These are phyloP conservation scores for Belgica antarctica DNA, from an alignment of 2,888 invertebrate genomes.

Conservation along the genomic window DNA sequence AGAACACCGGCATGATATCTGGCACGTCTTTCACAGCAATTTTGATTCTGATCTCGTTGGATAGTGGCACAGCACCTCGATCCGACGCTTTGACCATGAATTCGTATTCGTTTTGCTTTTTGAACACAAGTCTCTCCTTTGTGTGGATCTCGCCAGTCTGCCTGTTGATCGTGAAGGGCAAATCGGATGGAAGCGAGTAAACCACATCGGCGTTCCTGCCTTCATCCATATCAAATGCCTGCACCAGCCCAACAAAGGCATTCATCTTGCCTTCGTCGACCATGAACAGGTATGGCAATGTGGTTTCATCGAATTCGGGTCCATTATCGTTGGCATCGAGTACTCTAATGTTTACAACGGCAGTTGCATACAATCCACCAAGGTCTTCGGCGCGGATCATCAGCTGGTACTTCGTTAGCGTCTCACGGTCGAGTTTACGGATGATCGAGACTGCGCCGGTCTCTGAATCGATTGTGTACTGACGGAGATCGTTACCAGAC, in stretches of 20 bases:
- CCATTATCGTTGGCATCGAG: slow-evolving; percentile 91
- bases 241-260: slow-evolving; percentile 73
- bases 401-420: slow-evolving; percentile 80
- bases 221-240: slow-evolving; percentile 82
- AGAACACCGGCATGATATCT: slow-evolving; percentile 80
- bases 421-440: slow-evolving; percentile 80
- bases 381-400: slow-evolving; percentile 84
- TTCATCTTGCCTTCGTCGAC: slow-evolving; percentile 69
- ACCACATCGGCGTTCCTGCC: slow-evolving; percentile 78
- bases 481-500: slow-evolving; percentile 83
- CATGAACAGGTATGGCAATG: slow-evolving; percentile 74
- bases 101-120: slow-evolving; percentile 67
- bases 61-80: slow-evolving; percentile 70
- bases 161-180: slow-evolving; percentile 77
- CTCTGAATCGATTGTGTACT: slow-evolving; percentile 79
- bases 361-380: slow-evolving; percentile 75
- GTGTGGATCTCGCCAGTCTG: slow-evolving; percentile 77
- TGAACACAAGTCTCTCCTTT: slow-evolving; percentile 73
- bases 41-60: slow-evolving; percentile 59
- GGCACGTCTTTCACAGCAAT: slow-evolving; percentile 78
- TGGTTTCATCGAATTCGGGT: slow-evolving; percentile 75
- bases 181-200: slow-evolving; percentile 73
- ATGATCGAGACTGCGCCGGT: slow-evolving; percentile 86
- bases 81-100: slow-evolving; percentile 88
- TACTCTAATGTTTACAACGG: slow-evolving; percentile 83